phyloP scores from a whole-genome alignment of 2,113 vertebrate species.

The Sterrhoptilus dennistouni region DNA sequence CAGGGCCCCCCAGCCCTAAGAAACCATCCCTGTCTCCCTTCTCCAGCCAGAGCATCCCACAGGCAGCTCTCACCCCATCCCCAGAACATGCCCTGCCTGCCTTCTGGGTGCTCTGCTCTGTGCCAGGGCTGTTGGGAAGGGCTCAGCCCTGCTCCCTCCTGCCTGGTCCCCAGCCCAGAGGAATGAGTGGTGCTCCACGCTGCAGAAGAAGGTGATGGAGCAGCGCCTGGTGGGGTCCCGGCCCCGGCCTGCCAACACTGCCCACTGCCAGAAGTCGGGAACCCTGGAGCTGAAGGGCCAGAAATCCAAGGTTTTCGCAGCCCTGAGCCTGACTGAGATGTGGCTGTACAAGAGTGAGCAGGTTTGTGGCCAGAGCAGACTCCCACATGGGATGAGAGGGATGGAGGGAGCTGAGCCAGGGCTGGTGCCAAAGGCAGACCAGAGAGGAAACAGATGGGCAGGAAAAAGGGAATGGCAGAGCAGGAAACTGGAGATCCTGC shows the following conservation, averaged over 20 bases:
- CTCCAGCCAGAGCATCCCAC: accelerated
- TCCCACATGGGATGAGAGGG: neutral
- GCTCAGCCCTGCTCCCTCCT: neutral
- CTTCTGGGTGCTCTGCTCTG: neutral
- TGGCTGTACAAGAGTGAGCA: slow-evolving; percentile 97
- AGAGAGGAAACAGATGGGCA: neutral
- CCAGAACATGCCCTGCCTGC: neutral
- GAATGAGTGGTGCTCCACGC: slow-evolving; percentile 83
- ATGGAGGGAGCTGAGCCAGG: neutral
- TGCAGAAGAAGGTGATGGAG: slow-evolving; percentile 88
- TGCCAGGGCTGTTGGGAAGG: neutral
- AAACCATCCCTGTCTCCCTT: neutral
- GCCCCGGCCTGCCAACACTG: slow-evolving; percentile 72
- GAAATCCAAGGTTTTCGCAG: slow-evolving; percentile 89
- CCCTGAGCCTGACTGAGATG: slow-evolving; percentile 87
- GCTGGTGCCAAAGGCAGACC: neutral
- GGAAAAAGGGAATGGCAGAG: neutral
- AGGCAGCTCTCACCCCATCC: neutral
- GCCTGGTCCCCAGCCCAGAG: slow-evolving; percentile 76
- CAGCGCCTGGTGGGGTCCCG: slow-evolving; percentile 75
- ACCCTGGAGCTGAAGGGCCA: slow-evolving; percentile 89
- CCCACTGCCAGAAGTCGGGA: slow-evolving; percentile 85
- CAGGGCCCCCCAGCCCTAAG: no score
- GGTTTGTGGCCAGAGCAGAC: slow-evolving; percentile 68
- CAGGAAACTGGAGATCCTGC: neutral